Conservation (phyloP, 1,140 invertebrate genomes). For the Bombus terrestris region DNA sequence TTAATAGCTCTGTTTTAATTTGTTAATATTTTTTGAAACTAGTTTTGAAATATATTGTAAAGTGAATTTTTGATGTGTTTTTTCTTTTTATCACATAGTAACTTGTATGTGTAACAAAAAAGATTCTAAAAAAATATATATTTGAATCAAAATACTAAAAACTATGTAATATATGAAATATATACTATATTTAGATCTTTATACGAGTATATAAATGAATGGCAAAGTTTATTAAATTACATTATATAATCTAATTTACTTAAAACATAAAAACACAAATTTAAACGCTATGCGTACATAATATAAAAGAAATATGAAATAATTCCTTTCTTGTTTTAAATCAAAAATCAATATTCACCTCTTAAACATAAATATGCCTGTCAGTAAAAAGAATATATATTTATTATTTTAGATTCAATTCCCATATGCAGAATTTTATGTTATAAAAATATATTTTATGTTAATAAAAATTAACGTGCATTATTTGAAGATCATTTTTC, state of each 20-base stretch:
- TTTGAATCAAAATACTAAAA: not conserved
- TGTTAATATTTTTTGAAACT: not conserved
- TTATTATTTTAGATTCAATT: not conserved
- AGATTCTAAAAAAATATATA: not conserved
- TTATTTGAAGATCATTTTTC: not conserved
- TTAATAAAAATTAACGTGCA: not conserved
- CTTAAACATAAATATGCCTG: not conserved
- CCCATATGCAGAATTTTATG: not conserved
- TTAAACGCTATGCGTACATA: too few species aligned
- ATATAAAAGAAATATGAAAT: not conserved
- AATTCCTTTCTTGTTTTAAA: not conserved
- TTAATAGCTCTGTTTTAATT: too few species aligned
- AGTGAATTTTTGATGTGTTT: not conserved
- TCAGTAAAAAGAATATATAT: not conserved
- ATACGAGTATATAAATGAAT: too few species aligned
- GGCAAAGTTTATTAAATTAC: too few species aligned
- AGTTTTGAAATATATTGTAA: not conserved
- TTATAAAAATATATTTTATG: too few species aligned
- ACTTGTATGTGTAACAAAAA: not conserved
- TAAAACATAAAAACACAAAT: too few species aligned
- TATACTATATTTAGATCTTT: too few species aligned
- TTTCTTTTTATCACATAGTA: not conserved
- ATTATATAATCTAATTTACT: too few species aligned
- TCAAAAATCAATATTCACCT: not conserved
- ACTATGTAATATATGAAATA: not conserved